Evolutionary conservation across 2,113 vertebrate species (phyloP), one percentile per base, ranked within the genome.

Genomic region (Scortum barcoo): DNA sequence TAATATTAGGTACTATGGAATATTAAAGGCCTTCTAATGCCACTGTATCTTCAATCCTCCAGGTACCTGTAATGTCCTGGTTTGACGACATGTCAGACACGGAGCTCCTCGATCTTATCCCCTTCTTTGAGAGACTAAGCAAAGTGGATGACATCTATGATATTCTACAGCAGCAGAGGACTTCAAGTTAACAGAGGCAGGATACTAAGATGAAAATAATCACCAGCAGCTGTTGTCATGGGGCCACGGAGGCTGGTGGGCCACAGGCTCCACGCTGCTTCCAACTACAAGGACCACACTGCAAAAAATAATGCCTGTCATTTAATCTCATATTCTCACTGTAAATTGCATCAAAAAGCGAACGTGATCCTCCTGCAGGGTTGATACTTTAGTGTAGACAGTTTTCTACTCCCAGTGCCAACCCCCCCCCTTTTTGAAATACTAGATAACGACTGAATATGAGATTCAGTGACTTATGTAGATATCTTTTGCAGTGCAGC

Each of bases 21-120:
- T 44, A 17, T 50, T n/a, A 26, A 19, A 28, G 4, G 14, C 50
- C 24, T 53, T 75, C 12, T 84, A 72, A 76, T 46, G 14, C 1
- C 38, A 28, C 7, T 19, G 0, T n/a, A 22, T 20, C 22, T 24
- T 78, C 28, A 24, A n/a, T 48, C 44, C 53, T 17, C 3, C 91
- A 99, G 98, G 98, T 99, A 54, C 97, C 98, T 0, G 97, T 99
- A 71, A 96, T 95, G 13, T 99, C 98, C 13, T 99, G 98, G 98
- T 99, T 99, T 26, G 97, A 99, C 54, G 98, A 99, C 94, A 98
- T 96, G 97, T 96, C 96, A 0, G 98, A 99, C 95, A 98, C 97
- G 0, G 98, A 99, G 88, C 96, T 99, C 72, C 96, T 99, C 1
- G 98, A 99, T 81, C 96, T 99, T 51, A 95, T 99, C 88, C 98